Base-by-base conservation (phyloP, 2,113 vertebrate species). In the Hippolais icterina region DNA sequence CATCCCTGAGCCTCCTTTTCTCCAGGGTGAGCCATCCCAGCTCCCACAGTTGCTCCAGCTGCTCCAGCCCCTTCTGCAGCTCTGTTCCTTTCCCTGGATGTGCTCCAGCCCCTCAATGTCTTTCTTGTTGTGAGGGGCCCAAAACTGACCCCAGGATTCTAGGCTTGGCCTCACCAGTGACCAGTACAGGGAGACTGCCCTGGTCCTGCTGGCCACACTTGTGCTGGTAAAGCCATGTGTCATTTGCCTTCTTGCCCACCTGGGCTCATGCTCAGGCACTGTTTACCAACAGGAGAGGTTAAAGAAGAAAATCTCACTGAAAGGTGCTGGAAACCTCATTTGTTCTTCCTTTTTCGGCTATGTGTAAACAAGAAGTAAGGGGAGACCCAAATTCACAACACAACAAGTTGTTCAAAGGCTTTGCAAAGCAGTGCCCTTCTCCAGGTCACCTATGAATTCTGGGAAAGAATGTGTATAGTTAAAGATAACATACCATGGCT, bases 401-500 rank as follows among this genome's bases (percentile, higher is more conserved):
- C 29, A 68, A 31, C 39, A 83, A 37, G 39, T 56, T 59, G 65
- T 16, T 78, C 37, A 41, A 74, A 1, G 1, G 64, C 81, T 66
- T 37, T 18, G 7, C 1, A 0, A 63, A 50, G 68, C 39, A 75
- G 37, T 5, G 23, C 10, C 56, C 29, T 75, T 74, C 39, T 59
- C 60, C 22, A 53, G 31, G 49, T 37, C 41, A 25, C 19, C 13
- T 63, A 16, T 1, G 31, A 93, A n/a, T 56, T 33, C 41, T 39
- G 12, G 33, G 15, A 83, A 90, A 53, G 6, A 24, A 39, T 15
- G 15, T 0, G 1, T 7, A 20, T 28, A 69, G 57, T 17, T 65
- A 8, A 42, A 35, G 53, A 29, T 35, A 44, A n/a, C 27, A n/a
- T 28, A 7, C 35, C 0, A 0, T 5, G 15, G 56, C 53, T 84